phyloP scores from a whole-genome alignment of 2,888 invertebrate genomes.

The Rutpela maculata region DNA sequence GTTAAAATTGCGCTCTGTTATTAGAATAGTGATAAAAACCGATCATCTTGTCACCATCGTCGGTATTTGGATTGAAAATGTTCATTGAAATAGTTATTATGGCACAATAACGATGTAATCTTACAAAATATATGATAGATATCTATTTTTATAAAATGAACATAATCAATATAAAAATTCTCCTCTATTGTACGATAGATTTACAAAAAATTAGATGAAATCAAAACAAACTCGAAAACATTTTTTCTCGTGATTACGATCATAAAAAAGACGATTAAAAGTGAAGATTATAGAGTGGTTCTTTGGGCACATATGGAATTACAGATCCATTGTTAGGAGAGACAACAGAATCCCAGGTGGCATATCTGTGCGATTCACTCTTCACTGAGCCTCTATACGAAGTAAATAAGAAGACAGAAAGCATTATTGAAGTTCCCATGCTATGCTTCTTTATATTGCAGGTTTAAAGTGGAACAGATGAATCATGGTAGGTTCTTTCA shows the following conservation, averaged over 20 bases:
- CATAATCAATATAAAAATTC: neutral
- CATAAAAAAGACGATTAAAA: constrained; percentile 40
- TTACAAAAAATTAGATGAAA: neutral
- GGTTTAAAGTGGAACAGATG: constrained; percentile 46
- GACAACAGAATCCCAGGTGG: constrained; percentile 54
- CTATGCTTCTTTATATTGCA: constrained; percentile 46
- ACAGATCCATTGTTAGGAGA: constrained; percentile 62
- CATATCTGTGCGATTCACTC: constrained; percentile 48
- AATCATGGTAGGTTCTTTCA: constrained; percentile 36
- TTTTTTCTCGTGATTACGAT: constrained; percentile 40
- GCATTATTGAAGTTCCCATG: constrained; percentile 48
- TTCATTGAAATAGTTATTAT: too few species aligned
- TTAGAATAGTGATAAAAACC: too few species aligned
- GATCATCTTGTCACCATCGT: too few species aligned
- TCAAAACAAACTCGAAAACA: constrained; percentile 35
- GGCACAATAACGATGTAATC: too few species aligned
- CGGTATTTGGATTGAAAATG: too few species aligned
- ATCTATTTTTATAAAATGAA: neutral
- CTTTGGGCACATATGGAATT: constrained; percentile 62
- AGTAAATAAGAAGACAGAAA: constrained; percentile 49
- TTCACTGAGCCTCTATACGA: constrained; percentile 47
- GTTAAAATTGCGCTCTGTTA: too few species aligned
- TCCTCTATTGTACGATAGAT: neutral
- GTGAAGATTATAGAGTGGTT: constrained; percentile 42
- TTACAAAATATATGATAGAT: too few species aligned